Percentiles rank a stretch among this genome's conserved stretches.
These are phyloP conservation scores for Danio choprae DNA, from an alignment of 2,797 vertebrate genomes.

Conservation along the genomic window DNA sequence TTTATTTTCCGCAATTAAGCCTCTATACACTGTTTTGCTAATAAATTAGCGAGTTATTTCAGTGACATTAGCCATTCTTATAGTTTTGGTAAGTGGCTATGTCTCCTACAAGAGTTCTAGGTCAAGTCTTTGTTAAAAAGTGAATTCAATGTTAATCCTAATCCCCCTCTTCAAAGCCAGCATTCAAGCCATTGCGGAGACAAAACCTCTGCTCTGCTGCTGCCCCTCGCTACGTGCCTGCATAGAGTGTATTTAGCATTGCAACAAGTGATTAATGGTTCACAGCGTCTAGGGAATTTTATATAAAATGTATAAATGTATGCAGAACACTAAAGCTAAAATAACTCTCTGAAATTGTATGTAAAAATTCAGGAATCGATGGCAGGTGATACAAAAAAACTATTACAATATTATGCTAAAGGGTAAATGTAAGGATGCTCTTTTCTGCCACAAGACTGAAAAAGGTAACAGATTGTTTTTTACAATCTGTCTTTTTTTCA, in stretches of 20 bases:
- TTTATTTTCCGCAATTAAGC: slow-evolving; percentile 50
- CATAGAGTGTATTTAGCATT: slow-evolving; percentile 47
- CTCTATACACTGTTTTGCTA: slow-evolving; percentile 46
- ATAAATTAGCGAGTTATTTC: slow-evolving; percentile 59
- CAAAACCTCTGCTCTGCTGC: slow-evolving; percentile 46
- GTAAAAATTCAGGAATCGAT: background rate
- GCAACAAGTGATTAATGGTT: slow-evolving; percentile 51
- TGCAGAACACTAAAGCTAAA: background rate
- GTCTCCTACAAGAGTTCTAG: slow-evolving; percentile 64
- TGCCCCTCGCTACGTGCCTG: slow-evolving; percentile 27
- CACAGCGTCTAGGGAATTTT: slow-evolving; percentile 27
- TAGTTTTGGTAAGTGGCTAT: slow-evolving; percentile 59
- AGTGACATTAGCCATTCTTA: slow-evolving; percentile 60
- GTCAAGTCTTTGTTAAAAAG: slow-evolving; percentile 64
- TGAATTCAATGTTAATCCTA: slow-evolving; percentile 68
- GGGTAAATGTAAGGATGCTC: too few relatives aligned
- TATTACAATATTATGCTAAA: too few relatives aligned
- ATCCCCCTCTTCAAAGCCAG: slow-evolving; percentile 66
- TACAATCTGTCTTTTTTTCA: too few relatives aligned
- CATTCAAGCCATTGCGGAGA: slow-evolving; percentile 51
- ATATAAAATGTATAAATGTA: background rate
- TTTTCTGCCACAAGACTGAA: too few relatives aligned
- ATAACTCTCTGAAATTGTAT: too few relatives aligned
- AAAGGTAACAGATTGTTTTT: too few relatives aligned
- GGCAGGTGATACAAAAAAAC: too few relatives aligned